These are phyloP conservation scores for Oxygymnocypris stewartii DNA, from an alignment of 2,113 vertebrate genomes.

Conservation along the genomic window DNA sequence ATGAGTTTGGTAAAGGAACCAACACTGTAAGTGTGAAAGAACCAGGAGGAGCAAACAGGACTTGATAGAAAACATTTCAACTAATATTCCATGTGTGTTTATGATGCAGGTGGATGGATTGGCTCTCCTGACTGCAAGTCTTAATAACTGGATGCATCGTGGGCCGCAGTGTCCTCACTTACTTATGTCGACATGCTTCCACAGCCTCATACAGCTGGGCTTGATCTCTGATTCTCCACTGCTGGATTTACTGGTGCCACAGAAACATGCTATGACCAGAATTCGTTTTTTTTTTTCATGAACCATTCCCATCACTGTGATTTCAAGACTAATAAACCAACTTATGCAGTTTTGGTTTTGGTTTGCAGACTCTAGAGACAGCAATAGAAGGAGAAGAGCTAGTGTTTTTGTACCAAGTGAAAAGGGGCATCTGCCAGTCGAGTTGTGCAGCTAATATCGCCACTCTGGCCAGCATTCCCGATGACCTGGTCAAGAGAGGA, in stretches of 20 bases:
- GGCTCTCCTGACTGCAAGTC: conserved; percentile 86
- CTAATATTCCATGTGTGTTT: not conserved
- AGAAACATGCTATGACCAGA: not conserved
- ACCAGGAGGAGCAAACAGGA: conserved; percentile 2
- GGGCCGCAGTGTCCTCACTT: conserved; percentile 82
- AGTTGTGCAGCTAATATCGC: conserved; percentile 93
- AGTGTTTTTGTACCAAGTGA: conserved; percentile 93
- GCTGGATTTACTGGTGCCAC: conserved; percentile 81
- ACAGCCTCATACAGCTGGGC: conserved; percentile 86
- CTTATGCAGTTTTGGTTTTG: conserved; percentile 23
- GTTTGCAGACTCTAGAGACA: conserved; percentile 86
- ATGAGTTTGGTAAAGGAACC: conserved; percentile 98
- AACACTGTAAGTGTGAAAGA: conserved; percentile 81
- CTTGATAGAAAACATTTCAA: conserved; percentile 12
- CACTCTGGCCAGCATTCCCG: conserved; percentile 84
- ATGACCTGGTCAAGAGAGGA: conserved; percentile 82
- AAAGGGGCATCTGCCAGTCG: conserved; percentile 83
- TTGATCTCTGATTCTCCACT: conserved; percentile 83
- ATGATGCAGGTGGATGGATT: conserved; percentile 84
- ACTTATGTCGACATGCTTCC: conserved; percentile 92
- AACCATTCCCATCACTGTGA: not conserved
- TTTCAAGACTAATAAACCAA: not conserved
- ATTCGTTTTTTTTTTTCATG: not conserved
- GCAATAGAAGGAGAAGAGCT: conserved; percentile 88
- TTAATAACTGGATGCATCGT: conserved; percentile 84